These are phyloP conservation scores for Trypoxylus dichotomus DNA, from an alignment of 1,140 invertebrate genomes.

Conservation along the genomic window DNA sequence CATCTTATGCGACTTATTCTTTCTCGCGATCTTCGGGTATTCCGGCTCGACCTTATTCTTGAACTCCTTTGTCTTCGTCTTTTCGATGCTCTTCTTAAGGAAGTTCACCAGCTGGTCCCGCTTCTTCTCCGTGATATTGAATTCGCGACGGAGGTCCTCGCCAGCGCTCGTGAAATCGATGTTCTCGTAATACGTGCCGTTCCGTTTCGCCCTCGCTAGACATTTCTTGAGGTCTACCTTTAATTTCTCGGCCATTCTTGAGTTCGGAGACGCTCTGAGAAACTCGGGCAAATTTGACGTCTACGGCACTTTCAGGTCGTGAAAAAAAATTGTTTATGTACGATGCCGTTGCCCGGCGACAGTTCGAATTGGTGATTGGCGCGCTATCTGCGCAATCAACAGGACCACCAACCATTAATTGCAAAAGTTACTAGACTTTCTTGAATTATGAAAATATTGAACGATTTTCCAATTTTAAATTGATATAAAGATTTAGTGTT, in stretches of 20 bases:
- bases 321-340: background rate
- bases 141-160: constrained; percentile 44
- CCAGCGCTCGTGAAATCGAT: constrained; percentile 15
- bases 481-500: too few species aligned
- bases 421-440: too few species aligned
- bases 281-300: background rate
- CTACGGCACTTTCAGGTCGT: background rate
- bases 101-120: constrained; percentile 41
- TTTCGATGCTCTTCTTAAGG: constrained; percentile 40
- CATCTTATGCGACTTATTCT: constrained; percentile 41
- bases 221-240: constrained; percentile 23
- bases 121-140: constrained; percentile 42
- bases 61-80: constrained; percentile 45
- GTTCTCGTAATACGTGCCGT: constrained; percentile 19
- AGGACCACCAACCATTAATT: too few species aligned
- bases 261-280: background rate
- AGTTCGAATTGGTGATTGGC: background rate
- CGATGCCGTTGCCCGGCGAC: background rate
- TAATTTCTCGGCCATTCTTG: background rate
- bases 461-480: too few species aligned
- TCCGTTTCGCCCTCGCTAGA: constrained; percentile 10
- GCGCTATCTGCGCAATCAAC: background rate
- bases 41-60: constrained; percentile 40
- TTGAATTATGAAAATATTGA: too few species aligned
- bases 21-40: constrained; percentile 42